Percentiles rank a stretch among this genome's conserved stretches.
These are phyloP conservation scores for Hirtodrosophila alboralis DNA, from an alignment of 2,888 invertebrate genomes.

Conservation along the genomic window DNA sequence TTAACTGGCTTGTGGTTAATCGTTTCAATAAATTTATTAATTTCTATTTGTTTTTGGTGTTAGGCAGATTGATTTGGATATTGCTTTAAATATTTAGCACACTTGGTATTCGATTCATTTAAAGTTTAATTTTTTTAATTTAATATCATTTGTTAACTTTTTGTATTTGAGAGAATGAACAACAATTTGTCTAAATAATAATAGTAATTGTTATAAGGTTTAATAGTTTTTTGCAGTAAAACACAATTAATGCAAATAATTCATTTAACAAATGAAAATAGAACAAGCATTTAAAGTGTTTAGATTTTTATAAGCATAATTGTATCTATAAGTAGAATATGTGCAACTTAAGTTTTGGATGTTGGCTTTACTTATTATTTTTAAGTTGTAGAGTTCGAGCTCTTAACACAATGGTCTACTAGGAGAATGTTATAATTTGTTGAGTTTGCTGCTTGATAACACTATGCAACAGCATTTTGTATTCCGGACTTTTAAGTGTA, in stretches of 20 bases:
- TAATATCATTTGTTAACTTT: conserved; percentile 8
- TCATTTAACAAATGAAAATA: conserved; percentile 24
- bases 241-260: conserved; percentile 31
- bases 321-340: background rate
- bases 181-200: conserved; percentile 67
- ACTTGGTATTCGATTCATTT: conserved; percentile 7
- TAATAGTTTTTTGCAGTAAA: conserved; percentile 17
- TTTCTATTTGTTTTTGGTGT: background rate
- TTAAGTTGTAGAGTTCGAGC: too few species aligned
- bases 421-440: too few species aligned
- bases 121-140: conserved; percentile 11
- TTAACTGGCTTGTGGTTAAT: conserved; percentile 24
- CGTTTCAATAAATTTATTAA: conserved; percentile 2
- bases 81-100: conserved; percentile 11
- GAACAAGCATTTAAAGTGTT: conserved; percentile 19
- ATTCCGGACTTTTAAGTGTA: too few species aligned
- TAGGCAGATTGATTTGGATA: conserved; percentile 31
- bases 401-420: too few species aligned
- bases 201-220: conserved; percentile 20
- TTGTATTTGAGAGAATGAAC: conserved; percentile 45
- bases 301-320: background rate
- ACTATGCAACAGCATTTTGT: too few species aligned
- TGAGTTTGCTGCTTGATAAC: too few species aligned
- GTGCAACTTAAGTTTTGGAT: too few species aligned
- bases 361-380: too few species aligned